Evolutionary conservation across 2,797 vertebrate genomes (phyloP).

Genomic region (Malacoctenus gilli): DNA sequence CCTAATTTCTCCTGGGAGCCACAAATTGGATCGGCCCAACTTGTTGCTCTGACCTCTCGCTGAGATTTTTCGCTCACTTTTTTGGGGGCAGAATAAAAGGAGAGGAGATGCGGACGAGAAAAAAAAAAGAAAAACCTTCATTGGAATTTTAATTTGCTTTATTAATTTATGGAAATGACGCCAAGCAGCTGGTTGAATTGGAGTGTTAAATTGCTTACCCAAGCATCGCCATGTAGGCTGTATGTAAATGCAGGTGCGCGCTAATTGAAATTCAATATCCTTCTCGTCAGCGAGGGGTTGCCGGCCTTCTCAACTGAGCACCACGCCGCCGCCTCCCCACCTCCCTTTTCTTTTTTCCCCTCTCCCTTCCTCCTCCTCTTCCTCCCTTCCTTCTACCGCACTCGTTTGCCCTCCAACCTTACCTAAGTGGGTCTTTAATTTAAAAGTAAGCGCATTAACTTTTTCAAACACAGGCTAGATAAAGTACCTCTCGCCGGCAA

Average conservation of each 20-base stretch:
- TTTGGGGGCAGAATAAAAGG: constrained; percentile 33
- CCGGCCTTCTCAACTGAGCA: constrained; percentile 59
- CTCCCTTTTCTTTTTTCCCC: constrained; percentile 10
- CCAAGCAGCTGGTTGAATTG: constrained; percentile 76
- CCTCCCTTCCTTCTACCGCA: constrained; percentile 44
- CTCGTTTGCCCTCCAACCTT: constrained; percentile 71
- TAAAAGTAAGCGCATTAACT: constrained; percentile 79
- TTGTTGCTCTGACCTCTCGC: constrained; percentile 63
- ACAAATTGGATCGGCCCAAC: constrained; percentile 69
- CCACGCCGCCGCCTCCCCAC: constrained; percentile 23
- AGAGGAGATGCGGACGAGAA: constrained; percentile 15
- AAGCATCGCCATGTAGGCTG: constrained; percentile 75
- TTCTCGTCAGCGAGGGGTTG: constrained; percentile 72
- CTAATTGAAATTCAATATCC: constrained; percentile 83
- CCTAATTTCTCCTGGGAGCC: constrained; percentile 70
- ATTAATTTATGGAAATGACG: constrained; percentile 81
- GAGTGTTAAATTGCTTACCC: constrained; percentile 79
- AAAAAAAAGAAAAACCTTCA: constrained; percentile 61
- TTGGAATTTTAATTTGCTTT: constrained; percentile 74
- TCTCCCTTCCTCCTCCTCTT: constrained; percentile 22
- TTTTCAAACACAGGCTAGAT: constrained; percentile 71
- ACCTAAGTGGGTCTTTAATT: constrained; percentile 81
- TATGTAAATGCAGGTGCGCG: constrained; percentile 79
- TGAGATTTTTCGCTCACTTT: constrained; percentile 58
- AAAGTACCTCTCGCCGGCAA: constrained; percentile 72